A percentile compares a stretch with the other conserved stretches of the same genome.
Evolutionary conservation across 2,888 invertebrate species (phyloP).

Genomic region (Catocala sponsa): DNA sequence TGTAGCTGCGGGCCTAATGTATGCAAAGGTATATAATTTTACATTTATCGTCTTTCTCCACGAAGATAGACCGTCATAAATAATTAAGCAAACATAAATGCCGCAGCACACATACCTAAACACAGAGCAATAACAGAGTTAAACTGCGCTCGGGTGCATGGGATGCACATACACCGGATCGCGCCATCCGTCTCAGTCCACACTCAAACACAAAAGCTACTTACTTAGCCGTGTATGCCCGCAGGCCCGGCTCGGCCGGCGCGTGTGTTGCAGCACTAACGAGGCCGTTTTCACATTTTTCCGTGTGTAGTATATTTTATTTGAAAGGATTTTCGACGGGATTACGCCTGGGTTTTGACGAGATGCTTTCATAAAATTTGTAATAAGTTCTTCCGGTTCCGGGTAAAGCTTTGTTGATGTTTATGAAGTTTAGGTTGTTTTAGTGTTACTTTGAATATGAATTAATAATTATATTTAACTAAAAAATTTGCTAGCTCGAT

Average conservation of each 20-base stretch:
- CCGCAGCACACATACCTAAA: background rate
- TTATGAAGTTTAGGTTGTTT: too few species aligned
- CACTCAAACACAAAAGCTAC: slow-evolving; percentile 23
- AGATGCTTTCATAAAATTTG: too few species aligned
- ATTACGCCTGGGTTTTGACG: background rate
- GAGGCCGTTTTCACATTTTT: slow-evolving; percentile 14
- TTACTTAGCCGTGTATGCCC: slow-evolving; percentile 21
- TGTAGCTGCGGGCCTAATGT: too few species aligned
- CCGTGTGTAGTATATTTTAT: background rate
- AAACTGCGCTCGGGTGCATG: slow-evolving; percentile 1
- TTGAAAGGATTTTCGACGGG: slow-evolving; percentile 7
- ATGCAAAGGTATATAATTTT: too few species aligned
- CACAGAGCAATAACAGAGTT: slow-evolving; percentile 3
- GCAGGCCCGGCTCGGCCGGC: background rate
- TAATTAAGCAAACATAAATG: background rate
- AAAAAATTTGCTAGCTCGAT: too few species aligned
- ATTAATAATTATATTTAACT: too few species aligned
- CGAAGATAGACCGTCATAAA: background rate
- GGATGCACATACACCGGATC: background rate
- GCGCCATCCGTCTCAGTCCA: background rate
- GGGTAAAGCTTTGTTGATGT: too few species aligned
- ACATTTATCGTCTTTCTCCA: too few species aligned
- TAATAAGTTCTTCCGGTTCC: too few species aligned
- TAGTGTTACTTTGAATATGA: too few species aligned
- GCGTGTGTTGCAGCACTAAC: slow-evolving; percentile 15